A percentile compares a stretch with the other conserved stretches of the same genome.
Evolutionary conservation across 2,888 invertebrate species (phyloP).

Genomic region (Chromoteleia sp.): DNA sequence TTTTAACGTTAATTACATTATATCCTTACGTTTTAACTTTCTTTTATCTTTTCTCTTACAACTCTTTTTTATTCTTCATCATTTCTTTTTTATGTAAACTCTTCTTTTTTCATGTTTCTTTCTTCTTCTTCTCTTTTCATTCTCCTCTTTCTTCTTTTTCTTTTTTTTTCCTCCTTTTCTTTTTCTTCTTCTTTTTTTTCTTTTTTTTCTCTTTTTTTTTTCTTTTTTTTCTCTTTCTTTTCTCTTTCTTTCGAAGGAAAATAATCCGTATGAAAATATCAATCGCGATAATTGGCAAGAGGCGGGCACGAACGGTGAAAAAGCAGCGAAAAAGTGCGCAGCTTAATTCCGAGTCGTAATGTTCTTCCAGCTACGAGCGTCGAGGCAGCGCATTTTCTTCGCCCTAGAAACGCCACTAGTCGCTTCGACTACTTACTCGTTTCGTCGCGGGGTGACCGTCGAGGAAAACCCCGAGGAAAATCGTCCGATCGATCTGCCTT

Average conservation of each 20-base stretch:
- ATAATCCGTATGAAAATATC: conserved; percentile 38
- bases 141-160: too few relatives aligned
- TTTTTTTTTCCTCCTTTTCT: too few relatives aligned
- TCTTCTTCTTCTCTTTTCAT: too few relatives aligned
- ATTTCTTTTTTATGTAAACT: too few relatives aligned
- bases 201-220: too few relatives aligned
- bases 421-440: conserved; percentile 70
- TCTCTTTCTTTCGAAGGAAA: neutral
- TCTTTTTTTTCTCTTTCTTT: neutral
- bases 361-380: conserved; percentile 43
- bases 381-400: conserved; percentile 70
- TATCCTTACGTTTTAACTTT: too few relatives aligned
- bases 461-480: conserved; percentile 84
- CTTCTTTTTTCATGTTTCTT: too few relatives aligned
- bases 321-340: conserved; percentile 54
- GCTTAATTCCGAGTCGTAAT: conserved; percentile 61
- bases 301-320: conserved; percentile 29
- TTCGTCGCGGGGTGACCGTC: conserved; percentile 81
- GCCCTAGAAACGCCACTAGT: conserved; percentile 72
- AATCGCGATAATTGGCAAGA: conserved; percentile 56
- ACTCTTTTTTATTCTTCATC: too few relatives aligned
- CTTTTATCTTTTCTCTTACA: too few relatives aligned
- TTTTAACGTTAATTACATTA: too few relatives aligned
- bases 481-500: conserved; percentile 84
- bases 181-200: too few relatives aligned